Percentiles rank a stretch among this genome's conserved stretches.
phyloP scores from a whole-genome alignment of 1,140 invertebrate species.

The Hestina assimilis region DNA sequence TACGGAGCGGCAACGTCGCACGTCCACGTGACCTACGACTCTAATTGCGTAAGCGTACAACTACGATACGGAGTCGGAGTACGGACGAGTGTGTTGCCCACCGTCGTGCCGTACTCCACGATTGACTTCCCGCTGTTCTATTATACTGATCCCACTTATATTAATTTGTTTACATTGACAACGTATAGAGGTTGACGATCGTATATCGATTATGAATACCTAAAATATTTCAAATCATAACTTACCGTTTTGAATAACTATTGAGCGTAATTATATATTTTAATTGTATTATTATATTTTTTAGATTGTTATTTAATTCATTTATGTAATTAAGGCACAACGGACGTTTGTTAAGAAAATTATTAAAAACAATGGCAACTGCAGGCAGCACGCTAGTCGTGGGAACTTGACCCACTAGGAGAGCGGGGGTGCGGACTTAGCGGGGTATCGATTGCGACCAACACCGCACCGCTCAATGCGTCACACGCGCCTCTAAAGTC shows the following conservation, averaged over 20 bases:
- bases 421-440: conserved; percentile 52
- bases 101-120: conserved; percentile 34
- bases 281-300: conserved; percentile 1
- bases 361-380: conserved; percentile 32
- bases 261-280: neutral
- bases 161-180: too few species aligned
- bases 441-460: conserved; percentile 66
- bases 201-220: too few species aligned
- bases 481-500: conserved; percentile 57
- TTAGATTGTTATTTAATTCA: conserved; percentile 5
- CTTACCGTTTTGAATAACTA: neutral
- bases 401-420: conserved; percentile 75
- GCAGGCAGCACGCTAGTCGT: conserved; percentile 58
- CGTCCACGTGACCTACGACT: conserved; percentile 69
- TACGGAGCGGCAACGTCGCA: conserved; percentile 64
- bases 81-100: too few species aligned
- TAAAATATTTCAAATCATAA: neutral
- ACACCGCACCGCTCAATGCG: conserved; percentile 62
- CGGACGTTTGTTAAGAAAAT: conserved; percentile 3
- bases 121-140: conserved; percentile 40
- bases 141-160: too few species aligned
- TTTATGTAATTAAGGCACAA: conserved; percentile 11
- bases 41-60: conserved; percentile 76
- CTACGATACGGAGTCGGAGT: conserved; percentile 42
- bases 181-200: too few species aligned